Evolutionary conservation across 2,888 invertebrate species (phyloP).

Genomic region (Rhingia rostrata): DNA sequence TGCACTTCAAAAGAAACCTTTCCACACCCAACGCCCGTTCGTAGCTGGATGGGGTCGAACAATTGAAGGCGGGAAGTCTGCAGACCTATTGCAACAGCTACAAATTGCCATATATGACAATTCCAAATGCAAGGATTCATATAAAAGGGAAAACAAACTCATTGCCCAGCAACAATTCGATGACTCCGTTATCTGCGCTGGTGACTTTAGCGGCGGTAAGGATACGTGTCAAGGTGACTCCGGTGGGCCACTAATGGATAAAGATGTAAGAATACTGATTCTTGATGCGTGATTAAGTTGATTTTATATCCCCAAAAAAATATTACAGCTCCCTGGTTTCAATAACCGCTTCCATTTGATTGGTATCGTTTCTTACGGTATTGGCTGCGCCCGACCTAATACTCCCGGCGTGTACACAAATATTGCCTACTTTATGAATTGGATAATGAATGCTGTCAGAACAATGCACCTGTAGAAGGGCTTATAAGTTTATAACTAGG

Average conservation of each 20-base stretch:
- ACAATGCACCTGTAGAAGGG: no score
- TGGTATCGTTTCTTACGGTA: slow-evolving; percentile 87
- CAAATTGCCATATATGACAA: slow-evolving; percentile 89
- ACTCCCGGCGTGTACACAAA: slow-evolving; percentile 87
- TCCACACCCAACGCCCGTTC: slow-evolving; percentile 86
- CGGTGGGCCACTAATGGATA: slow-evolving; percentile 82
- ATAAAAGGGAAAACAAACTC: slow-evolving; percentile 77
- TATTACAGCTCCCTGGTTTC: slow-evolving; percentile 84
- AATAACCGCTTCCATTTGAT: slow-evolving; percentile 84
- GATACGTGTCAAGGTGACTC: slow-evolving; percentile 83
- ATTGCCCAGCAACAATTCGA: slow-evolving; percentile 80
- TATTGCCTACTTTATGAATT: slow-evolving; percentile 85
- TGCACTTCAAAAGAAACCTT: slow-evolving; percentile 84
- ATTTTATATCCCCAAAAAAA: background rate
- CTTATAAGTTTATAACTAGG: no score
- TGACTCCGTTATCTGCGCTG: slow-evolving; percentile 80
- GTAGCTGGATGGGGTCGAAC: slow-evolving; percentile 87
- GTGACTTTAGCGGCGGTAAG: slow-evolving; percentile 79
- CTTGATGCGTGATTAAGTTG: background rate
- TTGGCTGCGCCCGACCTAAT: slow-evolving; percentile 85
- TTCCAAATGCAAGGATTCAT: slow-evolving; percentile 84
- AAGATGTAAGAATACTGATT: slow-evolving; percentile 76
- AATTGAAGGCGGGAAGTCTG: slow-evolving; percentile 85
- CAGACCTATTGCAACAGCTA: slow-evolving; percentile 86
- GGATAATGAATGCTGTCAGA: slow-evolving; percentile 82